Evolutionary conservation across 2,888 invertebrate genomes (phyloP).

Genomic region (Volucella inflata): DNA sequence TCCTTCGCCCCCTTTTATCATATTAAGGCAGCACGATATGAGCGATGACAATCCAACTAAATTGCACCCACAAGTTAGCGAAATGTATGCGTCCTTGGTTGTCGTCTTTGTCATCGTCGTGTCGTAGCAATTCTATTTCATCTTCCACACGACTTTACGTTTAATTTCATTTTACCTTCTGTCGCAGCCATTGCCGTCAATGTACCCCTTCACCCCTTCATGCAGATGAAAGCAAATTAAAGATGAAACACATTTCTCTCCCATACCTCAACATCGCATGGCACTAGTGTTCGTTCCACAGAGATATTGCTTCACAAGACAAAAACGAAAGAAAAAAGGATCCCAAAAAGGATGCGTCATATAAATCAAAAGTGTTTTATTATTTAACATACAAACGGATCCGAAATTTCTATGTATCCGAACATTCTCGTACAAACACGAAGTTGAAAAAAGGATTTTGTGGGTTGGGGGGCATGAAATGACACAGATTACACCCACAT

Average conservation of each 20-base stretch:
- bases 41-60: constrained; percentile 57
- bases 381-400: constrained; percentile 65
- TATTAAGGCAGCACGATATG: neutral
- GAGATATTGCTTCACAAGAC: neutral
- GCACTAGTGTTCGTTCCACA: too few relatives aligned
- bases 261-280: neutral
- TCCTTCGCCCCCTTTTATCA: neutral
- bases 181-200: neutral
- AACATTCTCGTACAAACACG: neutral
- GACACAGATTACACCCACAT: constrained; percentile 21
- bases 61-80: constrained; percentile 46
- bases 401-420: constrained; percentile 26
- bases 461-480: constrained; percentile 18
- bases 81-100: constrained; percentile 23
- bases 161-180: constrained; percentile 48
- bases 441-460: neutral
- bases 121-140: constrained; percentile 17
- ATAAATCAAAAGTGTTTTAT: constrained; percentile 70
- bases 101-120: constrained; percentile 17
- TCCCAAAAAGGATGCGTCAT: constrained; percentile 26
- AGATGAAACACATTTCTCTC: constrained; percentile 39
- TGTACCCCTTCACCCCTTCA: constrained; percentile 9
- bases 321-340: constrained; percentile 20
- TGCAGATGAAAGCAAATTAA: constrained; percentile 53
- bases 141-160: constrained; percentile 47